Evolutionary conservation across 2,888 invertebrate genomes (phyloP).

Genomic region (Drosophila vallismaia): DNA sequence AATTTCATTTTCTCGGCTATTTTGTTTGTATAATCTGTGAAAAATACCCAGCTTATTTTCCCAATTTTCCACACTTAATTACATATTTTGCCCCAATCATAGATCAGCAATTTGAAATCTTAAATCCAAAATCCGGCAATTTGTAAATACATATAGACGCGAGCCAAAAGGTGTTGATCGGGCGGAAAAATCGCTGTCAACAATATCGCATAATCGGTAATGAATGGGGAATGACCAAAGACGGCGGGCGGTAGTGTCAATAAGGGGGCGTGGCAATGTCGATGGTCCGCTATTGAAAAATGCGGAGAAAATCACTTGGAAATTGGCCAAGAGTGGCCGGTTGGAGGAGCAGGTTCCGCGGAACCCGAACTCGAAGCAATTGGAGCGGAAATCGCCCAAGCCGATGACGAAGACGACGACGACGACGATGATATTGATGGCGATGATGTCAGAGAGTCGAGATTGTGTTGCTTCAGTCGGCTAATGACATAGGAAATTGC

Average conservation of each 20-base stretch:
- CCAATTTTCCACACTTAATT: constrained; percentile 1
- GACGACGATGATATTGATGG: constrained; percentile 16
- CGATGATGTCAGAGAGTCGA: constrained; percentile 37
- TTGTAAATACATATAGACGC: not conserved
- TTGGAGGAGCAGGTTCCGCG: constrained; percentile 5
- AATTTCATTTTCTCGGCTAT: not conserved
- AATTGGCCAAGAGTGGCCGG: constrained; percentile 10
- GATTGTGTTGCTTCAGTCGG: constrained; percentile 36
- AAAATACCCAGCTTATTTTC: not conserved
- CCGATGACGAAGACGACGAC: not conserved
- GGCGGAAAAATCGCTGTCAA: constrained; percentile 41
- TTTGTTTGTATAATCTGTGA: not conserved
- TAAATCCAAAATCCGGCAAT: not conserved
- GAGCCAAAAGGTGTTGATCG: constrained; percentile 22
- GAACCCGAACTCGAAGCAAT: constrained; percentile 22
- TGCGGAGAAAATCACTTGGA: not conserved
- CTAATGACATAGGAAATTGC: constrained; percentile 64
- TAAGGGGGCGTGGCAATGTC: constrained; percentile 31
- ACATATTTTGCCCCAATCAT: not conserved
- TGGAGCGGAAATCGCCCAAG: constrained; percentile 45
- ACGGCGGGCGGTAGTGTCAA: not conserved
- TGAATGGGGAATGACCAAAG: constrained; percentile 1
- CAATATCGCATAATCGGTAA: constrained; percentile 12
- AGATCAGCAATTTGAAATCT: not conserved
- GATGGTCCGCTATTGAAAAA: constrained; percentile 38